Base-by-base conservation (phyloP, 2,888 invertebrate species). In the Scaptomyza cyrtandrae region DNA sequence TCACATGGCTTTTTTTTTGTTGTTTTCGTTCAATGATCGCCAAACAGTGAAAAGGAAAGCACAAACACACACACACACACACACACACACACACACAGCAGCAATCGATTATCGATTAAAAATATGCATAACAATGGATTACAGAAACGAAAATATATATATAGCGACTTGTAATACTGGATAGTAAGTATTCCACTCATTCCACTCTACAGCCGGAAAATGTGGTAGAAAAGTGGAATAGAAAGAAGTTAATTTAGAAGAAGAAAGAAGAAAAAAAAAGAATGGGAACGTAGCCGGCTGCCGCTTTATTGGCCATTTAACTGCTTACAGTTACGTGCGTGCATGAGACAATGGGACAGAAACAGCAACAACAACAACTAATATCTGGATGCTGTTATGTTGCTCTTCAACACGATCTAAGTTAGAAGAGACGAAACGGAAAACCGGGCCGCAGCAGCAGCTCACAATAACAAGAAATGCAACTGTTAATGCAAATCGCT, bases 401-500 rank as follows among this genome's bases (percentile, higher is more conserved):
- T 50, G 50, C 45, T 49, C 31, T 49, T 52, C 68, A 53, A 65
- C 60, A 61, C 72, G 43, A 66, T 77, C 67, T 67, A 61, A 52
- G 50, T 67, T 73, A 50, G 52, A 48, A 57, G 52, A 57, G 58
- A 50, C 19, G 50, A 60, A 60, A 68, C 57, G 50, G 69, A 64
- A 82, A 76, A 87, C 64, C 54, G 63, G 66, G 61, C 41, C 0
- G 39, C 53, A 53, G 49, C 52, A 44, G 45, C 71, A 31, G 19
- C 19, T 19, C 24, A 50, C 62, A 71, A 71, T 78, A 88, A 88
- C 86, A 86, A 83, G 86, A 86, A 86, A 86, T 86, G 86, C 83
- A 83, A 83, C 83, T 88, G 83, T 83, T 88, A 83, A 83, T 83
- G 83, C 86, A 83, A 83, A 83, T 87, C 82, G 69, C 56, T 66